A percentile compares a stretch with the other conserved stretches of the same genome.
phyloP scores from a whole-genome alignment of 2,888 invertebrate species.

The Graphium colonna region DNA sequence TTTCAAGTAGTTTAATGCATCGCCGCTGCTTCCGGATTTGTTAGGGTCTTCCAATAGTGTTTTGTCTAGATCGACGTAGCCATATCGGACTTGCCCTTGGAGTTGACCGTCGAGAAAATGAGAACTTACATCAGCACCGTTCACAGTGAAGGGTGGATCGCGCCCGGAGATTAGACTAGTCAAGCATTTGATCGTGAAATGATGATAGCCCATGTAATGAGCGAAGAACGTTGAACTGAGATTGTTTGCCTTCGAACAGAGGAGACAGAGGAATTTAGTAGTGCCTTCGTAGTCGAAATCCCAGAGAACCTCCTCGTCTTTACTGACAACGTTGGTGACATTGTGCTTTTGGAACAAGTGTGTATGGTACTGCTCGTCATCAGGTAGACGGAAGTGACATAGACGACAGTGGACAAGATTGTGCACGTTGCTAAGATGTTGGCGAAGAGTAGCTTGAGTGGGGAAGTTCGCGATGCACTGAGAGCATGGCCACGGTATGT shows the following conservation, averaged over 20 bases:
- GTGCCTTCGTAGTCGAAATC: conserved; percentile 50
- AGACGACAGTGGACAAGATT: conserved; percentile 66
- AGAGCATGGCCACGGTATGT: conserved; percentile 70
- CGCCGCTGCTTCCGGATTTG: conserved; percentile 23
- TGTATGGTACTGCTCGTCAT: conserved; percentile 56
- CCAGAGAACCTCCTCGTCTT: conserved; percentile 57
- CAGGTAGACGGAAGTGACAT: conserved; percentile 62
- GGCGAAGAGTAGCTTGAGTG: conserved; percentile 48
- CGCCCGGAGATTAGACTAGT: conserved; percentile 55
- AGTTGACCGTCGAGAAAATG: conserved; percentile 58
- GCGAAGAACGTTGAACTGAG: conserved; percentile 52
- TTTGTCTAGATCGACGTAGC: conserved; percentile 55
- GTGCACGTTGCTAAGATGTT: conserved; percentile 55
- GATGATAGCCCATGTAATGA: conserved; percentile 70
- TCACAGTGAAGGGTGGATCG: conserved; percentile 56
- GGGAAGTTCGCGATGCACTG: conserved; percentile 61
- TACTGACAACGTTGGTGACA: conserved; percentile 50
- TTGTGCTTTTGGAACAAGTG: conserved; percentile 68
- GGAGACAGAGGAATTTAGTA: conserved; percentile 54
- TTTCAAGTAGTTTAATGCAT: conserved; percentile 30
- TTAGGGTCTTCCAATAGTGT: conserved; percentile 30
- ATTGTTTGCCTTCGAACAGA: conserved; percentile 59
- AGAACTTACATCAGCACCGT: conserved; percentile 61
- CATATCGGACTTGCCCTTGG: conserved; percentile 48
- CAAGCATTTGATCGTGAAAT: conserved; percentile 70